Percentiles rank a stretch among this genome's conserved stretches.
phyloP scores from a whole-genome alignment of 2,113 vertebrate species.

The Nanorana parkeri region DNA sequence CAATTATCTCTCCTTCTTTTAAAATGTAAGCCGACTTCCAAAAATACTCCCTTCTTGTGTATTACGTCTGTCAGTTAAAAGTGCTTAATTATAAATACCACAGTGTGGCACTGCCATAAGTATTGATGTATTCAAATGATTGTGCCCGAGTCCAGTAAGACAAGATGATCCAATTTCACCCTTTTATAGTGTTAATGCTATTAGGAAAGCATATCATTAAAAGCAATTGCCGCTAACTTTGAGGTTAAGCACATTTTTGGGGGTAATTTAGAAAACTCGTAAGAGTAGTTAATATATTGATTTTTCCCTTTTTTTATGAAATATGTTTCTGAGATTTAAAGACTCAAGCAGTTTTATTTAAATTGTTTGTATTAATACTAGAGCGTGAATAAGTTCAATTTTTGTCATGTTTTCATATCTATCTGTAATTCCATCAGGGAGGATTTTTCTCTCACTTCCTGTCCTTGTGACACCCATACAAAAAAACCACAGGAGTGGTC shows the following conservation, averaged over 20 bases:
- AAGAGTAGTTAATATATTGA: slow-evolving; percentile 48
- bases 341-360: too few species aligned
- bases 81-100: slow-evolving; percentile 68
- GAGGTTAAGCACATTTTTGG: slow-evolving; percentile 47
- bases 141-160: slow-evolving; percentile 43
- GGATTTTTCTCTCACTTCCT: too few species aligned
- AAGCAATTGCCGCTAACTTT: slow-evolving; percentile 57
- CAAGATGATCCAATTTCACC: slow-evolving; percentile 28
- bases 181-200: slow-evolving; percentile 22
- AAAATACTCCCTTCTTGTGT: slow-evolving; percentile 61
- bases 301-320: background rate
- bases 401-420: too few species aligned
- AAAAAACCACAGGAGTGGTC: too few species aligned
- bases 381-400: too few species aligned
- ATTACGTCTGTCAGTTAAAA: slow-evolving; percentile 73
- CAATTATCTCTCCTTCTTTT: slow-evolving; percentile 69
- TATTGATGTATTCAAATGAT: slow-evolving; percentile 61
- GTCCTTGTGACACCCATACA: too few species aligned
- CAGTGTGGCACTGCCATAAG: slow-evolving; percentile 66
- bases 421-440: too few species aligned
- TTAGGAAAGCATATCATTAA: slow-evolving; percentile 52
- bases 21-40: slow-evolving; percentile 63
- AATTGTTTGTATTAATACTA: too few species aligned
- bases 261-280: slow-evolving; percentile 55
- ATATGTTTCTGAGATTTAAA: background rate